phyloP scores from a whole-genome alignment of 1,140 invertebrate species.

The Pachypeltis micranthus region DNA sequence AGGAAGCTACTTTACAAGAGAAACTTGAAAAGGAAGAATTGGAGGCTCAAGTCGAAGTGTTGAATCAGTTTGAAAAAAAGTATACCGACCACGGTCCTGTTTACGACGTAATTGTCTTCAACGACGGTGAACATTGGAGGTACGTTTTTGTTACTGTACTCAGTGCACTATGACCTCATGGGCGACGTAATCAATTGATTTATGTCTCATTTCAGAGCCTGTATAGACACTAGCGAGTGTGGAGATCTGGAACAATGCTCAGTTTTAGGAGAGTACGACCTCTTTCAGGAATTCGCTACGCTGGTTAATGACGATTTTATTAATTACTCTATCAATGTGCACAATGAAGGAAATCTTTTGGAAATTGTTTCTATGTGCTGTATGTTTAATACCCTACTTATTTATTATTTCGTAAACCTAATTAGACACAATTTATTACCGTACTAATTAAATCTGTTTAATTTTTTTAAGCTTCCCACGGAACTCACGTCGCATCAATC shows the following conservation, averaged over 20 bases:
- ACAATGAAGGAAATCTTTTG: conserved; percentile 80
- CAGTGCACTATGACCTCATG: not conserved
- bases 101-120: conserved; percentile 87
- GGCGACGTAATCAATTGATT: not conserved
- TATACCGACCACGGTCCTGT: conserved; percentile 74
- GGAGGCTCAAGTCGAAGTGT: conserved; percentile 70
- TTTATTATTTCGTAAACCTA: no score
- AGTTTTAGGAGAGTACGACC: conserved; percentile 71
- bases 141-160: conserved; percentile 34
- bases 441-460: no score
- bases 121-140: conserved; percentile 71
- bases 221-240: conserved; percentile 72
- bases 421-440: no score
- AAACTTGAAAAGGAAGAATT: conserved; percentile 83
- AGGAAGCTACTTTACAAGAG: conserved; percentile 48
- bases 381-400: no score
- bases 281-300: conserved; percentile 65
- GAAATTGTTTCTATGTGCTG: conserved; percentile 90
- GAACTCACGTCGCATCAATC: conserved; percentile 93
- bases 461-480: conserved; percentile 66
- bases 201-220: conserved; percentile 46
- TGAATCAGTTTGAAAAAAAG: conserved; percentile 73
- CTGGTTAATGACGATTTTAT: conserved; percentile 67
- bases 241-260: conserved; percentile 66
- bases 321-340: conserved; percentile 85